These are phyloP conservation scores for Clepsis dumicolana DNA, from an alignment of 2,888 invertebrate species.

Conservation along the genomic window DNA sequence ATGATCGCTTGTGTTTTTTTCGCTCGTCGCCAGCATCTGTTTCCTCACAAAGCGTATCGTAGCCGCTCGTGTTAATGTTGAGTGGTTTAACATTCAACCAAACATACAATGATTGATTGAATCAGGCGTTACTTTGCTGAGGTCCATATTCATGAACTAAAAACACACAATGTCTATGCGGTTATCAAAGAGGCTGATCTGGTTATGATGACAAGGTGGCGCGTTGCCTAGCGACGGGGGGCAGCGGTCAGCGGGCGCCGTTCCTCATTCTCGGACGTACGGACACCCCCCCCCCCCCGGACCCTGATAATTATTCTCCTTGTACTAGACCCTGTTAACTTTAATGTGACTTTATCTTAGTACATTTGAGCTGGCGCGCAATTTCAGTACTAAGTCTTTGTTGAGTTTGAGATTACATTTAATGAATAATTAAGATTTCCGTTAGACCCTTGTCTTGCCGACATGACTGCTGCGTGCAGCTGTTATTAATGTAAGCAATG, in stretches of 20 bases:
- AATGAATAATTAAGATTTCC: constrained; percentile 21
- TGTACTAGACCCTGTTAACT: constrained; percentile 73
- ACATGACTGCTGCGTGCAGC: background rate
- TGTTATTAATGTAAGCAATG: background rate
- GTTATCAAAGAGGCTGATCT: constrained; percentile 76
- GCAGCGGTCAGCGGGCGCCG: constrained; percentile 74
- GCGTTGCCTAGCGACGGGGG: constrained; percentile 82
- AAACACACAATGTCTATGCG: constrained; percentile 41
- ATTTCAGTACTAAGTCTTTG: constrained; percentile 16
- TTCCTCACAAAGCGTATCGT: too few species aligned
- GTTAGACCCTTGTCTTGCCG: background rate
- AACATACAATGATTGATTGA: too few species aligned
- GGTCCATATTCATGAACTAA: too few species aligned
- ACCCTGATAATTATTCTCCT: constrained; percentile 81
- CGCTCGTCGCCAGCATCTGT: too few species aligned
- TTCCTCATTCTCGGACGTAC: constrained; percentile 76
- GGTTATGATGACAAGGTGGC: constrained; percentile 84
- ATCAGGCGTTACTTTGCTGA: too few species aligned
- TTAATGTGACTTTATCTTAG: constrained; percentile 72
- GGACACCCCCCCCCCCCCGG: constrained; percentile 62
- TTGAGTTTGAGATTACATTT: constrained; percentile 26
- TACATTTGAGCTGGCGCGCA: constrained; percentile 41
- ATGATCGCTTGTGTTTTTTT: background rate
- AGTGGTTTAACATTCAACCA: background rate
- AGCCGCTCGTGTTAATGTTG: background rate